Evolutionary conservation across 2,113 vertebrate genomes (phyloP), one percentile per base, ranked within the genome.

Genomic region (Galeopterus variegatus): DNA sequence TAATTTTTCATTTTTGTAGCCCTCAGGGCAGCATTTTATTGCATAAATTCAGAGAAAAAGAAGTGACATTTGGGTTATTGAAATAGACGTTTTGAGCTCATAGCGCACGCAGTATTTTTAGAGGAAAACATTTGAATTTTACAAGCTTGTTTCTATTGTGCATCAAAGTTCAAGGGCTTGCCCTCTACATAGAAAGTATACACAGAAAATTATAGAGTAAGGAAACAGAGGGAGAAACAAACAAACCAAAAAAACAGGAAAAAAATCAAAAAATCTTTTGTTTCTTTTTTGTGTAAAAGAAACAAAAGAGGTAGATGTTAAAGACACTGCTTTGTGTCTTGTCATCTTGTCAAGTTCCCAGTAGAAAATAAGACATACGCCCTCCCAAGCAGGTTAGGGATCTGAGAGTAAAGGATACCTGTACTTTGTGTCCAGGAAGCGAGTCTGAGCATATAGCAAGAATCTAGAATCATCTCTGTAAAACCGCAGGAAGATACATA

Each of bases 41-140:
- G 5, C 60, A 92, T 60, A 24, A 26, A 41, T 65, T 76, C 26
- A 58, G 72, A 85, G 82, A 33, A 84, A 85, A 85, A 75, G 12
- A 93, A 96, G 6, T 96, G 52, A 93, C 64, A 91, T 65, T 85
- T 77, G n/a, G 15, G 54, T 50, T 93, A 88, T 93, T 85, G 2
- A 82, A 77, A 89, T 8, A 77, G 77, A 72, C 33, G 6, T 70
- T 82, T 92, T 60, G 80, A 95, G 85, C 14, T 23, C 56, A 41
- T 60, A 82, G 24, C 12, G 90, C 28, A 82, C 54, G 69, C 19
- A 89, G 21, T 3, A 31, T n/a, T 88, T 95, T 79, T 28, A 81
- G 67, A 60, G 13, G 56, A 93, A 88, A 76, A 62, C 28, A 45
- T 94, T 70, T 90, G 69, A 67, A 90, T 83, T 87, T 92, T 96